phyloP scores from a whole-genome alignment of 2,888 invertebrate genomes.

The Trichogramma evanescens region DNA sequence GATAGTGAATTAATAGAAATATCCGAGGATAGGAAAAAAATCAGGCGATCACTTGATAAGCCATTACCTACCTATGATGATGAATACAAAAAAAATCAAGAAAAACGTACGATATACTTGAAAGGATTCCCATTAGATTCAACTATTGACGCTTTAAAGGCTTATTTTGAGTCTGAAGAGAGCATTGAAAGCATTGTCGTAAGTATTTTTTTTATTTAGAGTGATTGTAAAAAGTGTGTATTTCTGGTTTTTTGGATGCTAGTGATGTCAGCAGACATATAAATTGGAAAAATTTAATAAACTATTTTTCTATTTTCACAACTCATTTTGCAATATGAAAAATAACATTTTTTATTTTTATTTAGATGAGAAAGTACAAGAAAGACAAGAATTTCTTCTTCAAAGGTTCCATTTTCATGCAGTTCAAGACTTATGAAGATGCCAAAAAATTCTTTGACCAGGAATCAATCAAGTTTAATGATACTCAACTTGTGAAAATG shows the following conservation, averaged over 20 bases:
- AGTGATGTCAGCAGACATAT: no score
- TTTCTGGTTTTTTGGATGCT: neutral
- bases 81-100: slow-evolving; percentile 71
- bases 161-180: slow-evolving; percentile 60
- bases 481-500: slow-evolving; percentile 58
- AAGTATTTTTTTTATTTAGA: slow-evolving; percentile 26
- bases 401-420: slow-evolving; percentile 89
- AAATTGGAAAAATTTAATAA: neutral
- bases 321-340: neutral
- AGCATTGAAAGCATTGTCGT: slow-evolving; percentile 51
- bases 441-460: slow-evolving; percentile 71
- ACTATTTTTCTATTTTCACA: neutral
- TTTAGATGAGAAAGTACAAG: slow-evolving; percentile 53
- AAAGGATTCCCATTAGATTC: slow-evolving; percentile 74
- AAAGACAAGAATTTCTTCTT: slow-evolving; percentile 61
- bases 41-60: slow-evolving; percentile 65
- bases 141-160: slow-evolving; percentile 64
- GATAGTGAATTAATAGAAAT: slow-evolving; percentile 61
- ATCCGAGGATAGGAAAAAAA: slow-evolving; percentile 62
- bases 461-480: slow-evolving; percentile 63
- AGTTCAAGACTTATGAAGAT: slow-evolving; percentile 74
- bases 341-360: slow-evolving; percentile 12
- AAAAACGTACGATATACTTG: slow-evolving; percentile 72
- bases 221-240: neutral
- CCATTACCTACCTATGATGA: slow-evolving; percentile 80